These are phyloP conservation scores for Phalacrocorax pelagicus DNA, from an alignment of 2,113 vertebrate genomes.

Conservation along the genomic window DNA sequence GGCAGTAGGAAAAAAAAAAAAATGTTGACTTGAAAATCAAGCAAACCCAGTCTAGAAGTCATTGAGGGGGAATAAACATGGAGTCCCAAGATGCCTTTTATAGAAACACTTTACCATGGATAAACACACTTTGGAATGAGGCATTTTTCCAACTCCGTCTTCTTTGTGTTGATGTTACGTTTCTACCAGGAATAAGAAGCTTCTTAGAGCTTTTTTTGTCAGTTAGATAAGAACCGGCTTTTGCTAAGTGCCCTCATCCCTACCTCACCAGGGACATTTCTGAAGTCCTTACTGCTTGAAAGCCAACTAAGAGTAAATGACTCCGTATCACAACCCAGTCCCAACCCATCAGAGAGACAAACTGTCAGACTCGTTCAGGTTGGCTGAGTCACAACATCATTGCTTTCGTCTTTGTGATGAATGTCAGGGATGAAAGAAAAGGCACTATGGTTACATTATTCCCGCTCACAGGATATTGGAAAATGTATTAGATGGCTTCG, in stretches of 20 bases:
- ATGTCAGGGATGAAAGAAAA: conserved; percentile 47
- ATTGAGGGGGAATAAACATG: conserved; percentile 21
- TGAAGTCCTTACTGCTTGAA: conserved; percentile 29
- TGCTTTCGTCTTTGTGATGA: conserved; percentile 42
- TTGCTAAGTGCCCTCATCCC: conserved; percentile 27
- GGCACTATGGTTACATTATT: conserved; percentile 36
- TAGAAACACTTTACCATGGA: conserved; percentile 36
- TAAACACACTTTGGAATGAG: conserved; percentile 34
- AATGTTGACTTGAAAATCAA: conserved; percentile 2
- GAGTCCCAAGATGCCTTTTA: conserved; percentile 45
- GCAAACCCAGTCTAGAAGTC: conserved; percentile 8
- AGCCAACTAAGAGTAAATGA: conserved; percentile 23
- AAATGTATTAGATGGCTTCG: conserved; percentile 5
- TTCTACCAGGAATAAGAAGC: conserved; percentile 27
- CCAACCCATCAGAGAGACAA: conserved; percentile 12
- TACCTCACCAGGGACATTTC: neutral
- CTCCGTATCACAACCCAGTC: neutral
- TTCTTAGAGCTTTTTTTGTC: neutral
- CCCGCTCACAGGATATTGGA: conserved; percentile 43
- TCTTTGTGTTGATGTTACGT: neutral
- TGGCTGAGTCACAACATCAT: conserved; percentile 61
- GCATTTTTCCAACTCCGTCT: neutral
- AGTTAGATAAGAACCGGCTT: neutral
- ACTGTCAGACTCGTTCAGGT: conserved; percentile 16
- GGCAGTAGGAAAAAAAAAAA: neutral